A percentile compares a stretch with the other conserved stretches of the same genome.
Conservation (phyloP, 2,888 invertebrate genomes). For the Camptogramma bilineatum region DNA sequence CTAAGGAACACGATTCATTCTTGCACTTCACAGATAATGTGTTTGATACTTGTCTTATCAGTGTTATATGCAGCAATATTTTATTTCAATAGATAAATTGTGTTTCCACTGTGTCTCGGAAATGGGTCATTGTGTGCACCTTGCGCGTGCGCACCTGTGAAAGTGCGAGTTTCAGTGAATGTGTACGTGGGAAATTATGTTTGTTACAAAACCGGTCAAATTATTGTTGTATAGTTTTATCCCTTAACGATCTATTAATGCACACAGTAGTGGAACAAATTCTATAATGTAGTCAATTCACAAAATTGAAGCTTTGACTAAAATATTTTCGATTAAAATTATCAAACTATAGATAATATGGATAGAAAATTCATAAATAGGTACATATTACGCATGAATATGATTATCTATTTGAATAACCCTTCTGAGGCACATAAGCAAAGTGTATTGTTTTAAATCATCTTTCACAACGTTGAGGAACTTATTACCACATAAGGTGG, state of each 20-base stretch:
- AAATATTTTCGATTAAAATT: no score
- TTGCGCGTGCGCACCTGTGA: slow-evolving; percentile 57
- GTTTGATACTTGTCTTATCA: not conserved
- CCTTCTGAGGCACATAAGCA: no score
- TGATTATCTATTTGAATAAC: no score
- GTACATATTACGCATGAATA: no score
- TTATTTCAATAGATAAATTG: not conserved
- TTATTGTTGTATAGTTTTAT: not conserved
- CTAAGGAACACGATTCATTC: not conserved
- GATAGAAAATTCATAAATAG: no score
- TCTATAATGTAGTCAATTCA: not conserved
- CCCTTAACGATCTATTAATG: not conserved
- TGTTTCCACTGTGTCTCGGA: slow-evolving; percentile 47
- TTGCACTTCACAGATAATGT: not conserved
- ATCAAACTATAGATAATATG: no score
- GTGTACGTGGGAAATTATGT: slow-evolving; percentile 32
- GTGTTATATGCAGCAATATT: not conserved
- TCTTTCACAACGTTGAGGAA: not conserved
- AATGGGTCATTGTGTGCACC: slow-evolving; percentile 54
- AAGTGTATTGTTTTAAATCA: not conserved
- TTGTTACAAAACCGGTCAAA: slow-evolving; percentile 8
- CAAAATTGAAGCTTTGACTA: no score
- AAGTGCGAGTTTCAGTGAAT: slow-evolving; percentile 53
- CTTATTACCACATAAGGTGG: not conserved
- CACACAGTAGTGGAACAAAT: not conserved